phyloP scores from a whole-genome alignment of 2,888 invertebrate genomes.

The Lepas anatifera region DNA sequence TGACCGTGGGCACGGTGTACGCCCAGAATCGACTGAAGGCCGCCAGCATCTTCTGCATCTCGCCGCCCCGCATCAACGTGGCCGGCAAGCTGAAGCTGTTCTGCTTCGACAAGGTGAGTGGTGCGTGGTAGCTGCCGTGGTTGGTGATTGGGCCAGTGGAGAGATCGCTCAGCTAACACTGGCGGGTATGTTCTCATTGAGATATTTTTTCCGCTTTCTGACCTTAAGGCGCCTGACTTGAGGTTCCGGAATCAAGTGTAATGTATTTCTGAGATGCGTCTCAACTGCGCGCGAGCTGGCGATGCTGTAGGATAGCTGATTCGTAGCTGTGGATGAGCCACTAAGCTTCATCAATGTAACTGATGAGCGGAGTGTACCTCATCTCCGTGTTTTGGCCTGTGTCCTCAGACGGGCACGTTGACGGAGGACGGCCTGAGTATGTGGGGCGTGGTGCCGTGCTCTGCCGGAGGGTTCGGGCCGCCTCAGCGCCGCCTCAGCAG shows the following conservation, averaged over 20 bases:
- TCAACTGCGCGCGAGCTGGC: too few species aligned
- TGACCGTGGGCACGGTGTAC: constrained; percentile 87
- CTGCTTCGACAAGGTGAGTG: constrained; percentile 72
- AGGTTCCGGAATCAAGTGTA: too few species aligned
- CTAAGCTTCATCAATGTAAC: too few species aligned
- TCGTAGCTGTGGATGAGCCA: too few species aligned
- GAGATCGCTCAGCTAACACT: too few species aligned
- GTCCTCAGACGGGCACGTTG: constrained; percentile 70
- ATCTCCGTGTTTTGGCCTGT: constrained; percentile 19
- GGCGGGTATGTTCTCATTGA: too few species aligned
- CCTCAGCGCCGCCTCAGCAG: constrained; percentile 21
- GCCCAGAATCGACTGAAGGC: constrained; percentile 71
- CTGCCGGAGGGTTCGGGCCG: not conserved
- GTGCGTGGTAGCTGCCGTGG: constrained; percentile 3
- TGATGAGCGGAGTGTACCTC: too few species aligned
- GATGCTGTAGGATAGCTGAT: too few species aligned
- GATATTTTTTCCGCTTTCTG: too few species aligned
- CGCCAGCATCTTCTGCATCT: constrained; percentile 76
- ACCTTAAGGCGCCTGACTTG: too few species aligned
- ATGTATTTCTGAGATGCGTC: too few species aligned
- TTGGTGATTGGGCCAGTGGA: too few species aligned
- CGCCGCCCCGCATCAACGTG: constrained; percentile 84
- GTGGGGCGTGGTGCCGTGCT: constrained; percentile 64
- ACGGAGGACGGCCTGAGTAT: constrained; percentile 94
- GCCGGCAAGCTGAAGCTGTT: constrained; percentile 79